Evolutionary conservation across 2,797 vertebrate species (phyloP).

Genomic region (Borostomias antarcticus): DNA sequence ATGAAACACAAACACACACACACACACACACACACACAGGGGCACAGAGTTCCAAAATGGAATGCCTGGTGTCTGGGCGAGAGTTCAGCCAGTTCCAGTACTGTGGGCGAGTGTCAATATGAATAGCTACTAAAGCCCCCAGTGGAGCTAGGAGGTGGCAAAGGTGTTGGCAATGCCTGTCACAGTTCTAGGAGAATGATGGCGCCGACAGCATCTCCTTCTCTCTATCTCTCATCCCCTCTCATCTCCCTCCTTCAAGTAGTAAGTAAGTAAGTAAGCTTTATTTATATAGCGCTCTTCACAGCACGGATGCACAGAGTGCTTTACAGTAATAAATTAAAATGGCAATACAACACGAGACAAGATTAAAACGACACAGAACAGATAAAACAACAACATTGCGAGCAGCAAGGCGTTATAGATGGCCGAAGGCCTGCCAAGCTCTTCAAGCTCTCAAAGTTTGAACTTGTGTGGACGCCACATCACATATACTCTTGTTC

Average conservation of each 20-base stretch:
- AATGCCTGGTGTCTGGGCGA: not conserved
- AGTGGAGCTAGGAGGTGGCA: conserved; percentile 15
- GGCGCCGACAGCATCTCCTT: not conserved
- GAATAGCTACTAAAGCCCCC: conserved; percentile 19
- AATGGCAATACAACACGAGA: too few species aligned
- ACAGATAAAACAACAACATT: too few species aligned
- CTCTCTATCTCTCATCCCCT: not conserved
- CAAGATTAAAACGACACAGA: too few species aligned
- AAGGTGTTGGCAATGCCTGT: conserved; percentile 8
- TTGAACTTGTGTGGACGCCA: too few species aligned
- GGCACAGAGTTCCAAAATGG: not conserved
- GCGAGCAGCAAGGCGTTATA: too few species aligned
- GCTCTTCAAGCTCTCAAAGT: too few species aligned
- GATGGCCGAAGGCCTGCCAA: too few species aligned
- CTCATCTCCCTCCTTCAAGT: too few species aligned
- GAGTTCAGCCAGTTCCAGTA: not conserved
- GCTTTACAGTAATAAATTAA: too few species aligned
- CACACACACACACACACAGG: conserved; percentile 4
- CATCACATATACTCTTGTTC: not conserved
- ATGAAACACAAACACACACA: not conserved
- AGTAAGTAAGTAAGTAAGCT: too few species aligned
- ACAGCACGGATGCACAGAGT: too few species aligned
- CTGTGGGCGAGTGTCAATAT: conserved; percentile 26
- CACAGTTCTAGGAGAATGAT: not conserved
- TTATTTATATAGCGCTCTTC: too few species aligned